A percentile compares a stretch with the other conserved stretches of the same genome.
Conservation (phyloP, 2,888 invertebrate species). For the Dasypolia templi region DNA sequence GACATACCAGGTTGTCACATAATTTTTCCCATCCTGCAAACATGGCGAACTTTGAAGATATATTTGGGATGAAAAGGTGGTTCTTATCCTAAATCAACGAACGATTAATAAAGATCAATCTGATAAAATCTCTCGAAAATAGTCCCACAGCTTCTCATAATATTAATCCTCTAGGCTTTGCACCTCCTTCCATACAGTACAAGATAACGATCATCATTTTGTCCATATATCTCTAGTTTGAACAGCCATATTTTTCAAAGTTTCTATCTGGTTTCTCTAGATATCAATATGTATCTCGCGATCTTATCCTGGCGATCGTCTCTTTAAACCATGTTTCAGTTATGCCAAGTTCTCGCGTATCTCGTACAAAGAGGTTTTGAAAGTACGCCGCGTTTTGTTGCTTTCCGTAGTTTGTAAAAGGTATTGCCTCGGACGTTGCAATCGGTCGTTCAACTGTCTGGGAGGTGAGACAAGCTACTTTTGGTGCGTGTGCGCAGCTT, state of each 20-base stretch:
- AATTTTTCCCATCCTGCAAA: background rate
- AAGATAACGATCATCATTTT: constrained; percentile 47
- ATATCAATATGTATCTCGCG: constrained; percentile 61
- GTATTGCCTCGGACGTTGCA: constrained; percentile 66
- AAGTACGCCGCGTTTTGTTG: constrained; percentile 68
- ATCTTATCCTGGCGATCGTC: constrained; percentile 65
- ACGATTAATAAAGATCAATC: constrained; percentile 17
- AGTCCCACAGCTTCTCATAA: constrained; percentile 13
- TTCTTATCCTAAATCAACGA: constrained; percentile 4
- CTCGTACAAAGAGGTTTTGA: constrained; percentile 67
- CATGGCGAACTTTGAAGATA: background rate
- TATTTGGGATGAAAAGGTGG: background rate
- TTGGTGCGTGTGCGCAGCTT: constrained; percentile 46
- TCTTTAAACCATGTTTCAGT: constrained; percentile 58
- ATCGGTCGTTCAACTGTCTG: constrained; percentile 76
- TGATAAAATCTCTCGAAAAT: constrained; percentile 29
- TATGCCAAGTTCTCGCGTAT: constrained; percentile 53
- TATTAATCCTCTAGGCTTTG: constrained; percentile 28
- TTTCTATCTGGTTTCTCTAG: constrained; percentile 58
- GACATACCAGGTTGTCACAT: background rate
- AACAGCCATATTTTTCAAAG: constrained; percentile 58
- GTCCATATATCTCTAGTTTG: constrained; percentile 50
- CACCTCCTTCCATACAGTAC: constrained; percentile 40
- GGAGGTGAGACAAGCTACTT: constrained; percentile 60
- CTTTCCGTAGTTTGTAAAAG: constrained; percentile 70